phyloP scores from a whole-genome alignment of 2,888 invertebrate genomes.

The Napeogenes sylphis region DNA sequence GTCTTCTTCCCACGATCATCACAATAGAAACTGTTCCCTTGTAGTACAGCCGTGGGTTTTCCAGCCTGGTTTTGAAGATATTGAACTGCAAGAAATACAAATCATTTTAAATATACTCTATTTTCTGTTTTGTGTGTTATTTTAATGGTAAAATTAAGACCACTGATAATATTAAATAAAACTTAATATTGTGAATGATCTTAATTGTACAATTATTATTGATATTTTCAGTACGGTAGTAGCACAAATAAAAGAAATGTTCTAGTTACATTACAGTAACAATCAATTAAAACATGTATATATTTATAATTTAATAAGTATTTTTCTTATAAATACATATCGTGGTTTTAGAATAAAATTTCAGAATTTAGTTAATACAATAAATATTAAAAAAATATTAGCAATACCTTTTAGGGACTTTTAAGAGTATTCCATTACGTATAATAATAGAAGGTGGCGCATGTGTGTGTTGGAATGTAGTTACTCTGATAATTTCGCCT shows the following conservation, averaged over 20 bases:
- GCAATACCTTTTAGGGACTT: slow-evolving; percentile 21
- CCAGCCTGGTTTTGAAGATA: slow-evolving; percentile 1
- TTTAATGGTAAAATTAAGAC: no score
- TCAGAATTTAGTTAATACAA: background rate
- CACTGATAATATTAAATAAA: no score
- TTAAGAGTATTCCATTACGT: slow-evolving; percentile 32
- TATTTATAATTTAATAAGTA: background rate
- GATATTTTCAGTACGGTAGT: background rate
- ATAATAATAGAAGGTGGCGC: slow-evolving; percentile 37
- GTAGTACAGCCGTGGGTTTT: background rate
- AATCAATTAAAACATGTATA: background rate
- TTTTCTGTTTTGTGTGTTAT: no score
- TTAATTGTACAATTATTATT: background rate
- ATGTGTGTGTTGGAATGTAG: slow-evolving; percentile 40
- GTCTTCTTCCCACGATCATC: slow-evolving; percentile 12
- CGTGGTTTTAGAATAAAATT: no score
- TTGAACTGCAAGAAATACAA: background rate
- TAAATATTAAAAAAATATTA: no score
- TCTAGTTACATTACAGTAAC: background rate
- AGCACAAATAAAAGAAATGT: background rate
- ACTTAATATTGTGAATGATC: background rate
- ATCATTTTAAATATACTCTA: background rate
- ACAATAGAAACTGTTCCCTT: background rate
- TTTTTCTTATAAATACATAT: background rate
- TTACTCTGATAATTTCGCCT: slow-evolving; percentile 37